Evolutionary conservation across 2,888 invertebrate genomes (phyloP), one percentile per base, ranked within the genome.

Genomic region (Lycophotia porphyrea): DNA sequence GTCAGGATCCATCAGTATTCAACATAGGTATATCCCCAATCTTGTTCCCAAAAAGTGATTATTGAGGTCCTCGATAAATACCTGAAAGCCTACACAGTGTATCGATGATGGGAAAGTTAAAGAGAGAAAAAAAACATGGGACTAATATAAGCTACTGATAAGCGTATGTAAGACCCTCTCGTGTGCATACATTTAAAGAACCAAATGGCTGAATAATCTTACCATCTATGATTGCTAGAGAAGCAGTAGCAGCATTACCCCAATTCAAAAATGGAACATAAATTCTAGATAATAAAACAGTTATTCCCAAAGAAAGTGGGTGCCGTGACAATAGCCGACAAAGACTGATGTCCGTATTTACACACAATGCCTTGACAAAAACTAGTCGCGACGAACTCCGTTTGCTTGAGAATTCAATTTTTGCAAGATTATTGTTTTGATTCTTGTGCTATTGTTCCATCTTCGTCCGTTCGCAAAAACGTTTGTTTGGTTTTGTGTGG

Each of bases 311-410:
- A 87, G 84, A 86, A 87, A 85, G 83, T 87, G 79, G 78, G 74
- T 85, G 64, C 70, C 31, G 21, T 49, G 49, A 71, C 76, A 64
- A 75, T 72, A 39, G 68, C 84, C 80, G 85, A 77, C 84, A 80
- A 78, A 85, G 74, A 60, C 80, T 74, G 78, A 78, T 81, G 66
- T 49, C 39, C 64, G 44, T 66, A 90, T 90, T 89, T 78, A 82
- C 89, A 90, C 86, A 90, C 90, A 89, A 90, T 90, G 81, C 77
- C 13, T 52, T 27, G 34, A 84, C 68, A 89, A 89, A 88, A 89
- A 89, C 80, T 81, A 69, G 88, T 87, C 85, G 80, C 78, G 81
- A 80, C 88, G 47, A 47, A 47, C 34, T 58, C 34, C 52, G 52
- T 69, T 67, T 47, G 78, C 63, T 63, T 49, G 44, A 61, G 65